phyloP scores from a whole-genome alignment of 35 echinoderm and acorn worm species.

The Diadema setosum region DNA sequence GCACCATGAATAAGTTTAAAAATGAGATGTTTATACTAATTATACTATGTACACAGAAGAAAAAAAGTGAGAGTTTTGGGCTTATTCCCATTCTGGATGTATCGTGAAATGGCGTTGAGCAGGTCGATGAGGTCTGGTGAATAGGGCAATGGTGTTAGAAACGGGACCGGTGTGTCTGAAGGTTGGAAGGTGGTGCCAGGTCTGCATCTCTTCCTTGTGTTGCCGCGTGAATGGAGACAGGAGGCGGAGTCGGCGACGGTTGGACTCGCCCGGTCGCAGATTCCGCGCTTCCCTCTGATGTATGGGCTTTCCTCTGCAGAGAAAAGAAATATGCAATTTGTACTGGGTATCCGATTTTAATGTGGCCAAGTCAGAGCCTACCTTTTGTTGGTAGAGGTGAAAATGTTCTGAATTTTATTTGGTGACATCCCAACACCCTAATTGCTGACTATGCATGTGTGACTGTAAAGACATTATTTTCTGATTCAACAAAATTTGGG shows the following conservation, averaged over 20 bases:
- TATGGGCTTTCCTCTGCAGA: slow-evolving; percentile 57
- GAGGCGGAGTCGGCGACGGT: slow-evolving; percentile 66
- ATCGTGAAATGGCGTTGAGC: slow-evolving; percentile 93
- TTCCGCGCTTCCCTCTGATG: slow-evolving; percentile 32
- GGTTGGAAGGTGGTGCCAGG: slow-evolving; percentile 93
- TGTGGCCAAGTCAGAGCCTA: not conserved
- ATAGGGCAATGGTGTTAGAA: slow-evolving; percentile 89
- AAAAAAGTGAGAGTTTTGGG: not conserved
- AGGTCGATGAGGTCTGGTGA: slow-evolving; percentile 86
- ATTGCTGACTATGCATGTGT: not conserved
- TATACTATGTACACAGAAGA: not conserved
- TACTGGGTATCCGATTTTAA: too few species aligned
- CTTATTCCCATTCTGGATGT: slow-evolving; percentile 99
- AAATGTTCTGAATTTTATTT: not conserved
- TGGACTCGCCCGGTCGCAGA: slow-evolving; percentile 22
- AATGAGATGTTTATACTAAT: slow-evolving; percentile 4
- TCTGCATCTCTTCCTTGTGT: slow-evolving; percentile 72
- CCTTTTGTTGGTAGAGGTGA: not conserved
- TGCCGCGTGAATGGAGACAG: slow-evolving; percentile 82
- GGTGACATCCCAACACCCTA: not conserved
- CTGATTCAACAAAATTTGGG: too few species aligned
- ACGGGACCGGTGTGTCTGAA: slow-evolving; percentile 76
- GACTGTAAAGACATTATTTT: too few species aligned
- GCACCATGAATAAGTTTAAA: too few species aligned
- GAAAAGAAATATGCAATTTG: not conserved